phyloP scores from a whole-genome alignment of 2,888 invertebrate genomes.

The Hydroisotoma schaefferi region DNA sequence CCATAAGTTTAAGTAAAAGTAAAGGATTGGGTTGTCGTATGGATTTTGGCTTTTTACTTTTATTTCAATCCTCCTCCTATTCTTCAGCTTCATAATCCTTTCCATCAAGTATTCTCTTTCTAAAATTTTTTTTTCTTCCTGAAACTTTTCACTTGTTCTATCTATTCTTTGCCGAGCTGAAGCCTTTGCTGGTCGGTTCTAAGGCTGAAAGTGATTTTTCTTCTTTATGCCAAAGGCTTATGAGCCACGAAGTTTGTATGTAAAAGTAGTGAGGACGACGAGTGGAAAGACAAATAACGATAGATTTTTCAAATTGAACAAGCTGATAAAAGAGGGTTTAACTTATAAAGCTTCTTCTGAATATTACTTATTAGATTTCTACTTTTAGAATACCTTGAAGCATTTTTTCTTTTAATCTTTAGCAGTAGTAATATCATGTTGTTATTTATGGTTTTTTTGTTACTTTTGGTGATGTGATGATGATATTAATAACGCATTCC shows the following conservation, averaged over 20 bases:
- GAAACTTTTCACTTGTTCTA: neutral
- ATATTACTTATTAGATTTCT: neutral
- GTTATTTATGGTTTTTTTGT: too few relatives aligned
- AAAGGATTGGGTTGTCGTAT: conserved; percentile 8
- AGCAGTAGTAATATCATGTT: too few relatives aligned
- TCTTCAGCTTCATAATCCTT: too few relatives aligned
- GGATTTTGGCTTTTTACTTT: neutral
- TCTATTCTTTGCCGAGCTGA: conserved; percentile 2
- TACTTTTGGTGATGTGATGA: neutral
- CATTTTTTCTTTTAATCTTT: too few relatives aligned
- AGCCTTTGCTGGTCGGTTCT: too few relatives aligned
- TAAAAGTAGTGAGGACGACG: too few relatives aligned
- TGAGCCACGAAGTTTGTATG: too few relatives aligned
- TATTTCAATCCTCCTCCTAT: too few relatives aligned
- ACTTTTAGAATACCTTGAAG: too few relatives aligned
- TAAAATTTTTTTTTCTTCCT: neutral
- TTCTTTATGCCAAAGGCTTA: too few relatives aligned
- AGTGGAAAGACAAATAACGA: conserved; percentile 47
- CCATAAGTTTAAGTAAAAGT: conserved; percentile 19
- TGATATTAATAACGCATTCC: neutral
- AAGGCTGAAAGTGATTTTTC: too few relatives aligned
- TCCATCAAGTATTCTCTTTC: neutral
- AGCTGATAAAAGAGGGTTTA: conserved; percentile 42
- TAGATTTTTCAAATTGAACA: conserved; percentile 47
- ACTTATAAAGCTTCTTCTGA: neutral